Evolutionary conservation across 35 echinoderm and acorn worm species (phyloP).

Genomic region (Lytechinus variegatus): DNA sequence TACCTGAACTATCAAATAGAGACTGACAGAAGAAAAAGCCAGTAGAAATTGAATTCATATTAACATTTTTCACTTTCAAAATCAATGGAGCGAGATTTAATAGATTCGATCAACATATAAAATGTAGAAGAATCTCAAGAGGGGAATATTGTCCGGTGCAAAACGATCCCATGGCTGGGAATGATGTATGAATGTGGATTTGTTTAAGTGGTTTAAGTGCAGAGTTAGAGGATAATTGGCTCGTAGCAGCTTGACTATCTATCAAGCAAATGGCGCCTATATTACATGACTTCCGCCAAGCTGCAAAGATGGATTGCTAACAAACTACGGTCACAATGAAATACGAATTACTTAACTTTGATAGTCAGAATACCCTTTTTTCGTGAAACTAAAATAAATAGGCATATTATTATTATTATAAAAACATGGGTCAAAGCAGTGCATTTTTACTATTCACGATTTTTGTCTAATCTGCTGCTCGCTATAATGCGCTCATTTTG

Average conservation of each 20-base stretch:
- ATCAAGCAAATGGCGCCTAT: neutral
- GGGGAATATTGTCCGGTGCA: neutral
- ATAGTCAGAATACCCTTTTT: too few species aligned
- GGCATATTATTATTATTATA: too few species aligned
- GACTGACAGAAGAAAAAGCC: too few species aligned
- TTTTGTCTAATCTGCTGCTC: too few species aligned
- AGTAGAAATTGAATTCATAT: too few species aligned
- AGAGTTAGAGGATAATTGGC: conserved; percentile 12
- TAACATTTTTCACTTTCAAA: too few species aligned
- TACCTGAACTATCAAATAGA: too few species aligned
- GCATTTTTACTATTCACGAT: too few species aligned
- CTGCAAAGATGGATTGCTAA: neutral
- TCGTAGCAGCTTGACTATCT: neutral
- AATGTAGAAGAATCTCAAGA: neutral
- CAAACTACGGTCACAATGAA: neutral
- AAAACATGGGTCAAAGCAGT: too few species aligned
- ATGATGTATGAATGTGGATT: conserved; percentile 13
- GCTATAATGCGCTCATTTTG: neutral
- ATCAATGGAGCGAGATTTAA: too few species aligned
- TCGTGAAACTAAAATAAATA: too few species aligned
- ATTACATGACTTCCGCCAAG: neutral
- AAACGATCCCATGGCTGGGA: neutral
- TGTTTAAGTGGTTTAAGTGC: conserved; percentile 12
- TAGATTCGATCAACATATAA: too few species aligned
- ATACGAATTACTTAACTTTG: neutral